Conservation (phyloP, 2,888 invertebrate genomes). For the Notodonta ziczac region DNA sequence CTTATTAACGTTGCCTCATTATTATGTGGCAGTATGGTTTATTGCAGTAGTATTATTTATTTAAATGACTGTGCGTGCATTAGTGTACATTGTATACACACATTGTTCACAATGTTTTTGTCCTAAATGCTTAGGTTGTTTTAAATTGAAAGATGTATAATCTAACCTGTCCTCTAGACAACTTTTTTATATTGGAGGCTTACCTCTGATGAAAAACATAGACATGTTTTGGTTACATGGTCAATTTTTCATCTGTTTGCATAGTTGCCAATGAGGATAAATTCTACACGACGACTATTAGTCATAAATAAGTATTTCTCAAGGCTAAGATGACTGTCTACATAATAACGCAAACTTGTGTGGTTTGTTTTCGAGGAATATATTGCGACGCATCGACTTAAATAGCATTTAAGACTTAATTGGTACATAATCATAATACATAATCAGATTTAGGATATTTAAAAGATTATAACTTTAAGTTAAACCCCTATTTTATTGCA, state of each 20-base stretch:
- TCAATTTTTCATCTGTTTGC: conserved; percentile 34
- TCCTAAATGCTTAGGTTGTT: neutral
- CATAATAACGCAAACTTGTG: conserved; percentile 46
- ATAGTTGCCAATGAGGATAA: conserved; percentile 56
- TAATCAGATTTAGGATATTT: too few species aligned
- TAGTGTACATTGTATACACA: neutral
- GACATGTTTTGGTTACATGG: conserved; percentile 12
- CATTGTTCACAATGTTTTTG: neutral
- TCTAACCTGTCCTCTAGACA: neutral
- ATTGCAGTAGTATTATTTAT: neutral
- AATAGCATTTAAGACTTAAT: conserved; percentile 28
- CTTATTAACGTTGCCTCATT: neutral
- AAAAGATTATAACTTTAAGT: too few species aligned
- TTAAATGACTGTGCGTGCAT: neutral
- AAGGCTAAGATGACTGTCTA: conserved; percentile 58
- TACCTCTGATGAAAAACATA: neutral
- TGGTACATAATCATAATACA: conserved; percentile 22
- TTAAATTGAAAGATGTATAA: neutral
- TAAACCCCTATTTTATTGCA: too few species aligned
- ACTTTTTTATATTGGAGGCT: neutral
- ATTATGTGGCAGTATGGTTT: neutral
- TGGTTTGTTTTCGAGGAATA: conserved; percentile 52
- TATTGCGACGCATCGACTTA: conserved; percentile 39
- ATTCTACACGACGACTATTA: conserved; percentile 50
- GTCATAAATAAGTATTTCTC: conserved; percentile 59